Conservation (phyloP, 35 echinoderm and acorn worm genomes). For the Apostichopus californicus region DNA sequence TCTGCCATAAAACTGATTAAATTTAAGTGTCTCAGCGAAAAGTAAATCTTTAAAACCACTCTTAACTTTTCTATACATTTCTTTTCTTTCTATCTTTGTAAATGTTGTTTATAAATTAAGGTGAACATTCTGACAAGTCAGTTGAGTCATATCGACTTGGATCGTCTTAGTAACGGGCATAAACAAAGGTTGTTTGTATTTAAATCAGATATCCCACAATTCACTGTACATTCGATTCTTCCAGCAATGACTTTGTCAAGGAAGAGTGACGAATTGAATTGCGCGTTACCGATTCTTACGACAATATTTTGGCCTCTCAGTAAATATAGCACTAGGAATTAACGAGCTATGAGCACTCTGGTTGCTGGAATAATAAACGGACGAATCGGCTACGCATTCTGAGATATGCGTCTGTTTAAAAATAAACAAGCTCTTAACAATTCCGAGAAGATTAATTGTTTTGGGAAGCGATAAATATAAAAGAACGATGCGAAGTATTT, state of each 20-base stretch:
- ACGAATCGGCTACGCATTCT: neutral
- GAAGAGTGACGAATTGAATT: neutral
- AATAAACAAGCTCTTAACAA: conserved; percentile 14
- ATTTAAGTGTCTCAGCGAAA: too few relatives aligned
- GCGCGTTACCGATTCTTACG: neutral
- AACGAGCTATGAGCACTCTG: neutral
- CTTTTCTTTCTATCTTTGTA: neutral
- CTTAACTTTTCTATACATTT: neutral
- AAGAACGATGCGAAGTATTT: neutral
- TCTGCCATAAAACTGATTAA: too few relatives aligned
- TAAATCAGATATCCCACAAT: neutral
- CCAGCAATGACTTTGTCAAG: too few relatives aligned
- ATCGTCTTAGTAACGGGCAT: neutral
- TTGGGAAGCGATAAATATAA: conserved; percentile 2
- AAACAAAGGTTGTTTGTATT: neutral
- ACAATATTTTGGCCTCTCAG: neutral
- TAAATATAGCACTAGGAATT: neutral
- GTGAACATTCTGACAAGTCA: neutral
- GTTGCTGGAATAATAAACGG: neutral
- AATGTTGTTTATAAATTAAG: neutral
- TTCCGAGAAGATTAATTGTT: neutral
- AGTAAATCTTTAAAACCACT: neutral
- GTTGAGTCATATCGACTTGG: neutral
- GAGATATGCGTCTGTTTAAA: neutral
- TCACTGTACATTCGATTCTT: too few relatives aligned